phyloP scores from a whole-genome alignment of 2,888 invertebrate species.

The Himalopsyche anomala region DNA sequence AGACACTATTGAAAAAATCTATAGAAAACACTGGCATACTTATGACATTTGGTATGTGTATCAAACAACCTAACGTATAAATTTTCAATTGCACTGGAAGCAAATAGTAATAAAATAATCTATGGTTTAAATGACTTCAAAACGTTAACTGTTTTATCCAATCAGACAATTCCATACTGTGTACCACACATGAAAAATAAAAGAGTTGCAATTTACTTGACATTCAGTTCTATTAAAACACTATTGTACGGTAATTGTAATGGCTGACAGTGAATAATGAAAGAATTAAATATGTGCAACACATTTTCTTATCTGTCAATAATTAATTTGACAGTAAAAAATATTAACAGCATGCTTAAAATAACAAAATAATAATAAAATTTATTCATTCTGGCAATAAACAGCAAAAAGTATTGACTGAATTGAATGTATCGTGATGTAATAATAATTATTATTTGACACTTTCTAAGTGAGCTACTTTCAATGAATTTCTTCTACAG shows the following conservation, averaged over 20 bases:
- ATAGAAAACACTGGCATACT: slow-evolving; percentile 19
- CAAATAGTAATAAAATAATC: too few species aligned
- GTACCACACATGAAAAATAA: too few species aligned
- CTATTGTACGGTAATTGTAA: background rate
- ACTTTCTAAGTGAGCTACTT: too few species aligned
- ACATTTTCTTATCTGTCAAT: background rate
- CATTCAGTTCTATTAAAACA: background rate
- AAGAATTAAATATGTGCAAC: background rate
- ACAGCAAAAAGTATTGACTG: background rate
- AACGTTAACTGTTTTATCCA: slow-evolving; percentile 44
- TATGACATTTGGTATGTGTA: background rate
- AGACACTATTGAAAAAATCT: background rate
- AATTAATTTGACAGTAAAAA: background rate
- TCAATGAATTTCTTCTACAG: too few species aligned
- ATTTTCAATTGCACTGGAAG: too few species aligned
- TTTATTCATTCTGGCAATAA: background rate
- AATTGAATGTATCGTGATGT: too few species aligned
- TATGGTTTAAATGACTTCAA: background rate
- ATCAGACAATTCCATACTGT: background rate
- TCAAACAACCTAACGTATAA: background rate
- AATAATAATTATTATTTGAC: too few species aligned
- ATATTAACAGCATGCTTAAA: slow-evolving; percentile 18
- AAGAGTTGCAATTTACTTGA: too few species aligned
- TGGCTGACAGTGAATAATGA: slow-evolving; percentile 2
- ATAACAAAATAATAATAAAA: background rate